Evolutionary conservation across 1,140 invertebrate genomes (phyloP).

Genomic region (Drosophila bipectinata): DNA sequence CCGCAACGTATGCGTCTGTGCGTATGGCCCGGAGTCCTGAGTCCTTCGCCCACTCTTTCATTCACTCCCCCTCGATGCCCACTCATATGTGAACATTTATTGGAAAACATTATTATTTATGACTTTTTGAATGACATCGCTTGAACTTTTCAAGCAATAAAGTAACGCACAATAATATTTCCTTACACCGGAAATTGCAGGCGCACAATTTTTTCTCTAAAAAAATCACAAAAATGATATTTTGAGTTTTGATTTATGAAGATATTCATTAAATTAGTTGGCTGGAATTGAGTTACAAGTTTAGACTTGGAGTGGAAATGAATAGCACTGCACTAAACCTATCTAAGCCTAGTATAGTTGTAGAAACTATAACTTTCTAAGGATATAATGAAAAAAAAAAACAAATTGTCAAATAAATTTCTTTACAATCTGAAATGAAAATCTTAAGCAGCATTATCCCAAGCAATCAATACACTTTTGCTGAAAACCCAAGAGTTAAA

Average conservation of each 20-base stretch:
- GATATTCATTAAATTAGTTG: conserved; percentile 59
- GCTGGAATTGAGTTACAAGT: conserved; percentile 19
- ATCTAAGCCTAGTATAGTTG: neutral
- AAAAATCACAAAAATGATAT: conserved; percentile 25
- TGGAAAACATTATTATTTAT: conserved; percentile 84
- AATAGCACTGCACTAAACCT: neutral
- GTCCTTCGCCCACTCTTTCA: conserved; percentile 13
- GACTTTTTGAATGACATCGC: conserved; percentile 81
- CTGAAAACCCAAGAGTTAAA: conserved; percentile 47
- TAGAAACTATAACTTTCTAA: neutral
- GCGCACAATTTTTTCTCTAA: conserved; percentile 34
- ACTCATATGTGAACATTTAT: conserved; percentile 83
- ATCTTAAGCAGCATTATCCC: conserved; percentile 47
- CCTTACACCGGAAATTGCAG: conserved; percentile 43
- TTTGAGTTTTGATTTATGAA: conserved; percentile 70
- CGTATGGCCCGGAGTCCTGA: conserved; percentile 10
- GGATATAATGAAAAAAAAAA: conserved; percentile 5
- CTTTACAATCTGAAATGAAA: conserved; percentile 69
- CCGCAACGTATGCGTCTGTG: conserved; percentile 21
- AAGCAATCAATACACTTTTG: conserved; percentile 29
- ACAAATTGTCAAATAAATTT: conserved; percentile 44
- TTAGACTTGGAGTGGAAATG: conserved; percentile 1
- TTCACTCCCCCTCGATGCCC: conserved; percentile 57
- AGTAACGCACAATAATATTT: conserved; percentile 69
- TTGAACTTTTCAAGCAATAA: conserved; percentile 82